A percentile compares a stretch with the other conserved stretches of the same genome.
Conservation (phyloP, 2,888 invertebrate genomes). For the Nomada lathburiana region DNA sequence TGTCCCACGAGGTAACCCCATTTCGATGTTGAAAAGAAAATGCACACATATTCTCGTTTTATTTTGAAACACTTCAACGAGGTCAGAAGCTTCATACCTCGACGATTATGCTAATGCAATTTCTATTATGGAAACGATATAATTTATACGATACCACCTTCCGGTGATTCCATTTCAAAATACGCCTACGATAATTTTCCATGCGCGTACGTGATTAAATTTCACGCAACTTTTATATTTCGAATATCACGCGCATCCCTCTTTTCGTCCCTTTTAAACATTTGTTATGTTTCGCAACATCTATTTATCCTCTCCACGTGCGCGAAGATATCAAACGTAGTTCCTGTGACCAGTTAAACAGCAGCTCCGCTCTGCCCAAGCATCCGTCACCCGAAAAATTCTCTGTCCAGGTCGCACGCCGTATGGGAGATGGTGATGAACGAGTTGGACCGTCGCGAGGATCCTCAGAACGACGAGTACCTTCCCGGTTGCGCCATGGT, state of each 20-base stretch:
- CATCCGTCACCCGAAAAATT: neutral
- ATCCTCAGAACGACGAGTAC: conserved; percentile 95
- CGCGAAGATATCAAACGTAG: no score
- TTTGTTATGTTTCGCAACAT: no score
- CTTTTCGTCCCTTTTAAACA: no score
- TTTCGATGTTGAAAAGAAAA: neutral
- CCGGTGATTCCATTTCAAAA: no score
- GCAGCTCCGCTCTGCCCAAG: neutral
- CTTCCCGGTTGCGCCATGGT: conserved; percentile 97
- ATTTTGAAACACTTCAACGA: neutral
- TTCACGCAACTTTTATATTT: no score
- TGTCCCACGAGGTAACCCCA: conserved; percentile 90
- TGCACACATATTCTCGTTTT: no score
- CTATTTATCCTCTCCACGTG: no score
- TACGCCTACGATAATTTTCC: no score
- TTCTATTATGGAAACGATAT: neutral
- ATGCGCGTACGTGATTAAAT: no score
- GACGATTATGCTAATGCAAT: neutral
- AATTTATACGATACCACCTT: no score
- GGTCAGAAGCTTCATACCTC: neutral
- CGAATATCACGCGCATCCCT: no score
- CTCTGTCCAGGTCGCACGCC: conserved; percentile 89
- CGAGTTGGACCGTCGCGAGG: conserved; percentile 95
- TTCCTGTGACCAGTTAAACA: no score
- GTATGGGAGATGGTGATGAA: conserved; percentile 99